Conservation (phyloP, 1,140 invertebrate genomes). For the Philotrypesis tridentata region DNA sequence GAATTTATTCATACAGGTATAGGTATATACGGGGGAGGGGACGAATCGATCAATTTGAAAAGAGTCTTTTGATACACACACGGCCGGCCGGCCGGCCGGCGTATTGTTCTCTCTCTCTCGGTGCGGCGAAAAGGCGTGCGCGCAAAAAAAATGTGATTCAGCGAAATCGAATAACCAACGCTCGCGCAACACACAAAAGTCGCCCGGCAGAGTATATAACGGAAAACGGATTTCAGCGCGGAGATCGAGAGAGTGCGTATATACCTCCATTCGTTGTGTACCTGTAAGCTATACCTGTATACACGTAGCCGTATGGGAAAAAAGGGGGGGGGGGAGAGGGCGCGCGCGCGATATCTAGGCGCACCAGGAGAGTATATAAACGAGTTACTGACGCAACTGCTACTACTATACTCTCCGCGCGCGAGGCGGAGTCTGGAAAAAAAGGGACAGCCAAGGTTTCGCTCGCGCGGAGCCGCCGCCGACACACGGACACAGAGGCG, state of each 20-base stretch:
- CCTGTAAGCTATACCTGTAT: background rate
- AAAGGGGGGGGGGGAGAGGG: background rate
- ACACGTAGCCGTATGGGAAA: background rate
- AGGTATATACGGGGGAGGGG: too few relatives aligned
- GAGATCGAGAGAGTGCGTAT: background rate
- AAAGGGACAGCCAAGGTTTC: background rate
- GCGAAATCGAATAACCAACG: conserved; percentile 10
- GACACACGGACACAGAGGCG: background rate
- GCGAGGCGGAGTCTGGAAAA: background rate
- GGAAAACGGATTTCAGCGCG: conserved; percentile 17
- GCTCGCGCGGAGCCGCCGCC: too few relatives aligned
- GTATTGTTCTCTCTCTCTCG: background rate
- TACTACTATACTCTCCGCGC: too few relatives aligned
- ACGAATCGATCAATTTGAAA: background rate
- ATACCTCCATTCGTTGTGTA: background rate
- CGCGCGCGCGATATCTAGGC: too few relatives aligned
- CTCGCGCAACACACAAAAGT: too few relatives aligned
- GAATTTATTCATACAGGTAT: background rate
- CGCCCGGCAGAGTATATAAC: background rate
- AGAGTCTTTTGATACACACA: background rate
- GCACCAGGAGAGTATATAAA: too few relatives aligned
- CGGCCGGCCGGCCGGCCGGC: background rate
- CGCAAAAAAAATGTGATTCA: conserved; percentile 8
- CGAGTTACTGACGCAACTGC: conserved; percentile 9
- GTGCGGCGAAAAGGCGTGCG: background rate